Evolutionary conservation across 2,797 vertebrate genomes (phyloP).

Genomic region (Siniperca obscura): DNA sequence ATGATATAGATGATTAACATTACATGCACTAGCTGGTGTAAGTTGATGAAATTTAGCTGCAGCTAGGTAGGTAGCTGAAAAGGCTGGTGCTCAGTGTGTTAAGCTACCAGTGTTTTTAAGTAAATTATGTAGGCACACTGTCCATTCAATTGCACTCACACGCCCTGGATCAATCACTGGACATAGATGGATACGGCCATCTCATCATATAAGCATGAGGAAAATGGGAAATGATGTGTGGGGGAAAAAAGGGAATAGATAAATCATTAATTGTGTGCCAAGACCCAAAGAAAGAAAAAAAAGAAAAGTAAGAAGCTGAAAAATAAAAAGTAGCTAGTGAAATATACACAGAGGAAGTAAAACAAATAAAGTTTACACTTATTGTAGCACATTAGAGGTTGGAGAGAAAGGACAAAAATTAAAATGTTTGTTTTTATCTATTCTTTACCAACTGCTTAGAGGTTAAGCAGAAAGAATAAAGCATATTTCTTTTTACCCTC

Average conservation of each 20-base stretch:
- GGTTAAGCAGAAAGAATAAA: neutral
- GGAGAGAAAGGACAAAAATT: neutral
- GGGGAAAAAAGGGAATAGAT: neutral
- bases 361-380: neutral
- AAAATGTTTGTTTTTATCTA: neutral
- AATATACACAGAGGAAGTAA: neutral
- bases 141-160: neutral
- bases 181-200: neutral
- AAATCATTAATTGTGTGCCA: neutral
- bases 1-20: neutral
- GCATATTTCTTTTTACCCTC: neutral
- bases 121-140: neutral
- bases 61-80: neutral
- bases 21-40: neutral
- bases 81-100: neutral
- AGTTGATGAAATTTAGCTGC: neutral
- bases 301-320: neutral
- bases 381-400: neutral
- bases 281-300: neutral
- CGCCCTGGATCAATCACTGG: neutral
- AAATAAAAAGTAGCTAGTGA: neutral
- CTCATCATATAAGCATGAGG: neutral
- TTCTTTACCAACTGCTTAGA: neutral
- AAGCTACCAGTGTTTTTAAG: neutral
- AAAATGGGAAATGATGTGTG: neutral